phyloP scores from a whole-genome alignment of 2,888 invertebrate genomes.

The Ceriagrion tenellum region DNA sequence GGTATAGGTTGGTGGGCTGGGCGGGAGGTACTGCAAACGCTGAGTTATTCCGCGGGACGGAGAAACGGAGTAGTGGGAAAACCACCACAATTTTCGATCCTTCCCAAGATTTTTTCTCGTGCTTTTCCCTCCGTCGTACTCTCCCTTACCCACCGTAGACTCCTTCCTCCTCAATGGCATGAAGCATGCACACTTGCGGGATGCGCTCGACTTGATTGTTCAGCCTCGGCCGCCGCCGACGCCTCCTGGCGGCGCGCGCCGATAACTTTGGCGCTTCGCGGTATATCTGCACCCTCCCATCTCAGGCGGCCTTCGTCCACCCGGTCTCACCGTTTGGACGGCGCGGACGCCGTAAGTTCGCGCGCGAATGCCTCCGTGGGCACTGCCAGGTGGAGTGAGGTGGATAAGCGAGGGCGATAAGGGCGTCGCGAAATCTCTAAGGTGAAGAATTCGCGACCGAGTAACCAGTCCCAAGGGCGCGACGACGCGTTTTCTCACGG shows the following conservation, averaged over 20 bases:
- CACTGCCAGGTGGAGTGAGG: not conserved
- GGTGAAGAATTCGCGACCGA: not conserved
- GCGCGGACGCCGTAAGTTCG: not conserved
- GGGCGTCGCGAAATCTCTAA: not conserved
- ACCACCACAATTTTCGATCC: not conserved
- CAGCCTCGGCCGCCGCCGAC: not conserved
- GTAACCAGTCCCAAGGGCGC: not conserved
- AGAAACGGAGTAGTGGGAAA: not conserved
- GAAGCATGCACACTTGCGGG: not conserved
- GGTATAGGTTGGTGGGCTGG: not conserved
- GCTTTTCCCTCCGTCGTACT: not conserved
- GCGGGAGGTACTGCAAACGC: not conserved
- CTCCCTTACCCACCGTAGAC: not conserved
- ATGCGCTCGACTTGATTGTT: not conserved
- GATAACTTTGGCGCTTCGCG: not conserved
- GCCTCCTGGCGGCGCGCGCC: not conserved
- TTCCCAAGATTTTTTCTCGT: not conserved
- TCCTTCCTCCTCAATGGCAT: not conserved
- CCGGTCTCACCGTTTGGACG: not conserved
- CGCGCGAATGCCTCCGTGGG: not conserved
- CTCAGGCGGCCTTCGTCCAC: not conserved
- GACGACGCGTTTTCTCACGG: too few relatives aligned
- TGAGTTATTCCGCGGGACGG: not conserved
- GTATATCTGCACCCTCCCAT: not conserved
- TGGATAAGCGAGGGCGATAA: not conserved